Conservation (phyloP, 2,797 vertebrate genomes). For the Neopelma chrysocephalum region DNA sequence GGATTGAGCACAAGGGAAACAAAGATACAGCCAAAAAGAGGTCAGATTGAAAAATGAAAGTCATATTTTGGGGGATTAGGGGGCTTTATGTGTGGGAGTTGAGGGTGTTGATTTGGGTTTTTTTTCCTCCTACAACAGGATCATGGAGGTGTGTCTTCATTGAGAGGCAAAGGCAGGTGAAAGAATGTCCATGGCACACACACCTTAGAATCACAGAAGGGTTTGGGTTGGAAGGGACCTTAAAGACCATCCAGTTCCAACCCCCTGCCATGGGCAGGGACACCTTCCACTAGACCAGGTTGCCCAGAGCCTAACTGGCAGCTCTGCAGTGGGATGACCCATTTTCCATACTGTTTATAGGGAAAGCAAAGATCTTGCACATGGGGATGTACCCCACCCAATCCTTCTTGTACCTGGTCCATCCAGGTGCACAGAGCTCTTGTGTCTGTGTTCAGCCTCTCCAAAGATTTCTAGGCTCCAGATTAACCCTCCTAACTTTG, state of each 20-base stretch:
- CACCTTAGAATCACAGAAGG: not conserved
- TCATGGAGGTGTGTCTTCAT: not conserved
- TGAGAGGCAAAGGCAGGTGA: not conserved
- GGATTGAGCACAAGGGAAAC: not conserved
- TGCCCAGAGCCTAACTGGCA: not conserved
- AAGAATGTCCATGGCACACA: no score
- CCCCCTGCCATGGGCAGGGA: not conserved
- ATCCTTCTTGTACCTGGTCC: not conserved
- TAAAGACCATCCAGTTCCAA: not conserved
- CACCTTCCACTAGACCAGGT: not conserved
- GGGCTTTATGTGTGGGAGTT: no score
- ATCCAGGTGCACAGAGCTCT: not conserved
- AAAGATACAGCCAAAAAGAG: not conserved
- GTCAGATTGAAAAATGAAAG: not conserved
- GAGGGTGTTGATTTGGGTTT: not conserved
- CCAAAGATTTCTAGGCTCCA: not conserved
- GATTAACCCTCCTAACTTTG: not conserved
- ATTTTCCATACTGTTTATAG: not conserved
- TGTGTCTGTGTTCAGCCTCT: not conserved
- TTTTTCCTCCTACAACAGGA: not conserved
- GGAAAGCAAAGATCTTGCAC: not conserved
- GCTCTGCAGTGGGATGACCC: no score
- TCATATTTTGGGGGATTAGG: accelerated
- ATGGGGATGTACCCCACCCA: no score
- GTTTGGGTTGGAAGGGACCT: not conserved